Percentiles rank a stretch among this genome's conserved stretches.
These are phyloP conservation scores for Coryphaenoides rupestris DNA, from an alignment of 2,113 vertebrate genomes.

Conservation along the genomic window DNA sequence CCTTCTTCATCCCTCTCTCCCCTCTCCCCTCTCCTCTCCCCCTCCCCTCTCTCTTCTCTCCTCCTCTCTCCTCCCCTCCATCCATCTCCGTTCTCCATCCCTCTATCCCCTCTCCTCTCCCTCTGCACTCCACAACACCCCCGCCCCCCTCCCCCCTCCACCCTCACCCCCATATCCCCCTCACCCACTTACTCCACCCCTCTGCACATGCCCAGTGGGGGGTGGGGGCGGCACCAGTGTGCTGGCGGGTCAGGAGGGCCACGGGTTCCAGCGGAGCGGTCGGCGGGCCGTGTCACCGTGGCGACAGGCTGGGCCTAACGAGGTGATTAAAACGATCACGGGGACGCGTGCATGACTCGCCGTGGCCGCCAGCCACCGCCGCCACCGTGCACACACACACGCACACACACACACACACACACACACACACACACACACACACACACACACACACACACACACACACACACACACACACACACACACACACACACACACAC, in stretches of 20 bases:
- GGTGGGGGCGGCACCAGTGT: slow-evolving; percentile 32
- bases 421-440: slow-evolving; percentile 20
- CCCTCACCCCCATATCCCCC: too few species aligned
- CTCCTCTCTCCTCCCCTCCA: slow-evolving; percentile 29
- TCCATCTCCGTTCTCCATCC: slow-evolving; percentile 28
- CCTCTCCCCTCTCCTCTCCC: too few species aligned
- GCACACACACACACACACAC: slow-evolving; percentile 7
- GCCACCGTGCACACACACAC: not conserved
- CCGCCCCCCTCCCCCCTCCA: too few species aligned
- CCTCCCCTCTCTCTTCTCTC: too few species aligned
- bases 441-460: not conserved
- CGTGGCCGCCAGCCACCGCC: slow-evolving; percentile 68
- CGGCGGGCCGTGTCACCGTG: slow-evolving; percentile 62
- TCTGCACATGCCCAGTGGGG: too few species aligned
- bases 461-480: not conserved
- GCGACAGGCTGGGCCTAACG: slow-evolving; percentile 71
- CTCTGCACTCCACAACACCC: too few species aligned
- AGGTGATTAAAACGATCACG: slow-evolving; percentile 77
- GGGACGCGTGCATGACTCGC: slow-evolving; percentile 67
- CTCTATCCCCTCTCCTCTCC: too few species aligned
- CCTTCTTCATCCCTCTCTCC: slow-evolving; percentile 2
- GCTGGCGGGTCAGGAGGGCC: slow-evolving; percentile 55
- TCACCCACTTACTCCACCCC: too few species aligned
- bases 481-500: not conserved
- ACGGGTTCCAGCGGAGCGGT: slow-evolving; percentile 50